Conservation (phyloP, 2,113 vertebrate genomes). For the Podarcis raffonei region DNA sequence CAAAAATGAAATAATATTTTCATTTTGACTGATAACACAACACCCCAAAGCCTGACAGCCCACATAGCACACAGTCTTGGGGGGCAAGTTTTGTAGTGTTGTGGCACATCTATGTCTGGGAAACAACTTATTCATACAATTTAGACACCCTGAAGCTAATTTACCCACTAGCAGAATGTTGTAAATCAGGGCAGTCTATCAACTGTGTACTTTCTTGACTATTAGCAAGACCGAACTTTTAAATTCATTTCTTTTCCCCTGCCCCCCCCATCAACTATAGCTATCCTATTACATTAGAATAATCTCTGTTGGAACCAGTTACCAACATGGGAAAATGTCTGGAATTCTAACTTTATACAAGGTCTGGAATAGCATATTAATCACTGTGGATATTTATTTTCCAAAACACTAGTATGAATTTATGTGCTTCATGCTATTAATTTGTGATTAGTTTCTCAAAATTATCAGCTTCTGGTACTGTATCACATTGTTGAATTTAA, state of each 20-base stretch:
- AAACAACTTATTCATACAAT: slow-evolving; percentile 38
- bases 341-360: not conserved
- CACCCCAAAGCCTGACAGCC: slow-evolving; percentile 14
- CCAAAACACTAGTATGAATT: not conserved
- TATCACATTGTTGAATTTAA: not conserved
- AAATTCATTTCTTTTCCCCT: slow-evolving; percentile 37
- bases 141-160: slow-evolving; percentile 31
- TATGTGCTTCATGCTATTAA: not conserved
- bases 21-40: slow-evolving; percentile 52
- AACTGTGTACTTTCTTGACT: slow-evolving; percentile 6
- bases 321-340: not conserved
- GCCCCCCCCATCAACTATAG: slow-evolving; percentile 13
- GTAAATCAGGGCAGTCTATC: slow-evolving; percentile 33
- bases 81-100: slow-evolving; percentile 24
- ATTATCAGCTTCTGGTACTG: not conserved
- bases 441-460: not conserved
- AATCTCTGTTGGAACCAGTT: slow-evolving; percentile 33
- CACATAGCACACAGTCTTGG: slow-evolving; percentile 14
- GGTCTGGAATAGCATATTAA: slow-evolving; percentile 1
- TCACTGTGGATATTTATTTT: slow-evolving; percentile 2
- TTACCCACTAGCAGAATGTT: slow-evolving; percentile 48
- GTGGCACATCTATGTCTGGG: not conserved
- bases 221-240: not conserved
- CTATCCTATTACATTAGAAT: slow-evolving; percentile 31
- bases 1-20: slow-evolving; percentile 61